Conservation (phyloP, 2,797 vertebrate genomes). For the Gymnoscopelus microlampas region DNA sequence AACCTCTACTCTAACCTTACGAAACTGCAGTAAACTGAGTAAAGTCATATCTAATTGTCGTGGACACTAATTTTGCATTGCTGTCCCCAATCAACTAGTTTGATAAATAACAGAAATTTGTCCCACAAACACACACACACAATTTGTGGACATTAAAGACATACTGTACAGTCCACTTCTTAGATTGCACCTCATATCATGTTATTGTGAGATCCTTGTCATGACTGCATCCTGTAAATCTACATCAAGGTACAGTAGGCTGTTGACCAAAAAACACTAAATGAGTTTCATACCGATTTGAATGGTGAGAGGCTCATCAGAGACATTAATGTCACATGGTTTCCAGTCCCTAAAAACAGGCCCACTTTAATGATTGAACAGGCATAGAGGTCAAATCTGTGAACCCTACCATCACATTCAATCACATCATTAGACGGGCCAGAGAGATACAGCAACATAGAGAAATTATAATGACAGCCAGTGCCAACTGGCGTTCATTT, state of each 20-base stretch:
- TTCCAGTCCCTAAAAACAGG: slow-evolving; percentile 19
- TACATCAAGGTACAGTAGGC: background rate
- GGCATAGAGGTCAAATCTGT: slow-evolving; percentile 12
- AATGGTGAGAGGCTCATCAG: slow-evolving; percentile 19
- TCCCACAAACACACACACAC: too few relatives aligned
- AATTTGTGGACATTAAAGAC: background rate
- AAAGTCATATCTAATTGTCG: too few relatives aligned
- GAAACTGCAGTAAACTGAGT: too few relatives aligned
- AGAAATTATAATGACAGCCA: slow-evolving; percentile 43
- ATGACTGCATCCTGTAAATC: background rate
- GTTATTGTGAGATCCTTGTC: background rate
- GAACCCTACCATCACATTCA: slow-evolving; percentile 15
- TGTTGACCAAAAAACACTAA: background rate
- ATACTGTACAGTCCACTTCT: background rate
- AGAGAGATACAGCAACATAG: slow-evolving; percentile 27
- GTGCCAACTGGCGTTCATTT: slow-evolving; percentile 31
- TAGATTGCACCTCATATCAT: background rate
- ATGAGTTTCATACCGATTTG: slow-evolving; percentile 12
- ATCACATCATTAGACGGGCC: slow-evolving; percentile 35
- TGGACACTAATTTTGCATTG: too few relatives aligned
- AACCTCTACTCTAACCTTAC: too few relatives aligned
- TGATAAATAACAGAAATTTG: too few relatives aligned
- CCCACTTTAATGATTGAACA: slow-evolving; percentile 37
- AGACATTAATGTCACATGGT: slow-evolving; percentile 19
- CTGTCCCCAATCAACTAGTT: too few relatives aligned